phyloP scores from a whole-genome alignment of 2,113 vertebrate genomes.

The Ancistrus triradiatus region DNA sequence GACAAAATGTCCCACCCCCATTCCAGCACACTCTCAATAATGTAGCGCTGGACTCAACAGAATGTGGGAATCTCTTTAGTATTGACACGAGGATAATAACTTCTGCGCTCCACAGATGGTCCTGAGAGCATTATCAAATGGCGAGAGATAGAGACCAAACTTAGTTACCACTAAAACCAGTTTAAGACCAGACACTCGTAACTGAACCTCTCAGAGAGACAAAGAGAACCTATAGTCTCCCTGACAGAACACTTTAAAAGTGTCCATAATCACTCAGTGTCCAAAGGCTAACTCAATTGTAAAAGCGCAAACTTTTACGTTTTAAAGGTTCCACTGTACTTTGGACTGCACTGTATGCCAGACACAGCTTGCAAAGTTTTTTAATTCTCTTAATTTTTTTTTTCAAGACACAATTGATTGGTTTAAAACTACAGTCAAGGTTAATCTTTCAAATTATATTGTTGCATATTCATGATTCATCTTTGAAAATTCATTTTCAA shows the following conservation, averaged over 20 bases:
- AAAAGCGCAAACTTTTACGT: slow-evolving; percentile 49
- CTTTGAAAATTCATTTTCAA: no score
- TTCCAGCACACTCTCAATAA: slow-evolving; percentile 25
- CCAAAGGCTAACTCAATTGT: slow-evolving; percentile 59
- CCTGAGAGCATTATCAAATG: slow-evolving; percentile 33
- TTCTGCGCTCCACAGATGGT: slow-evolving; percentile 34
- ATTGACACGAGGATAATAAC: slow-evolving; percentile 29
- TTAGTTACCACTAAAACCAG: slow-evolving; percentile 41
- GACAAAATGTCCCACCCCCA: neutral
- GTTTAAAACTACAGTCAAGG: no score
- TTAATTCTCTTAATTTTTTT: no score
- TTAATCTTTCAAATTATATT: no score
- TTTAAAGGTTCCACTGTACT: slow-evolving; percentile 30
- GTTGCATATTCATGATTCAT: no score
- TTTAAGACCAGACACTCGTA: slow-evolving; percentile 21
- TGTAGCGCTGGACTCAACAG: slow-evolving; percentile 24
- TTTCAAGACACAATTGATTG: no score
- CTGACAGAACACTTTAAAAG: slow-evolving; percentile 10
- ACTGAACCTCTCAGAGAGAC: neutral
- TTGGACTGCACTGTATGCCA: neutral
- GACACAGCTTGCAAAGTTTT: no score
- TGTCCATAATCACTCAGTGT: slow-evolving; percentile 48
- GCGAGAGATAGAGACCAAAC: slow-evolving; percentile 34
- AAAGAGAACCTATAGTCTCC: neutral
- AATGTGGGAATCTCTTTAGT: slow-evolving; percentile 23